These are phyloP conservation scores for Anadara kagoshimensis DNA, from an alignment of 1,140 invertebrate genomes.

Conservation along the genomic window DNA sequence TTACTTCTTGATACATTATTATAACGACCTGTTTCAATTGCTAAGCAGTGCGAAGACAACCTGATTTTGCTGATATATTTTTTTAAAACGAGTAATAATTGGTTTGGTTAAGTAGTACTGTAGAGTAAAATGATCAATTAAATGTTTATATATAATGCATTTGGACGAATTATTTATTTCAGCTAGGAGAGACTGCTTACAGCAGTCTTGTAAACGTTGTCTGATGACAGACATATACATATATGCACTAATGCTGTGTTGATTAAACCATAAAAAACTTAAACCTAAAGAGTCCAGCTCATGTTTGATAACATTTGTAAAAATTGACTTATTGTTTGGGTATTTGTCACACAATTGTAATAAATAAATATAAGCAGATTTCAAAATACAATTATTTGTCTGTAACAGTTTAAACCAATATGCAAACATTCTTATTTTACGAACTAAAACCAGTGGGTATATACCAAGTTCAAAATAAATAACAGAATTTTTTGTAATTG, in stretches of 20 bases:
- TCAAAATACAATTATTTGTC: constrained; percentile 8
- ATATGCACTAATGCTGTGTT: not conserved
- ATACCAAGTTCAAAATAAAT: constrained; percentile 18
- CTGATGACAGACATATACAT: not conserved
- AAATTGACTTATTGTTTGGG: not conserved
- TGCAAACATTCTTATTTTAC: constrained; percentile 9
- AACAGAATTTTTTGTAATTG: not conserved
- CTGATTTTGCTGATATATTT: constrained; percentile 2
- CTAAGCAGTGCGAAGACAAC: not conserved
- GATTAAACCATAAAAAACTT: not conserved
- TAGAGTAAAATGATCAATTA: not conserved
- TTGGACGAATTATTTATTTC: not conserved
- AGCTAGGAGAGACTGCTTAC: not conserved
- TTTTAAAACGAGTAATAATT: not conserved
- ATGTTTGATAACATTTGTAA: not conserved
- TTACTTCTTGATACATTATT: not conserved
- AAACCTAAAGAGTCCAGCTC: not conserved
- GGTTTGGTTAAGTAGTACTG: not conserved
- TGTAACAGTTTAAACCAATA: constrained; percentile 14
- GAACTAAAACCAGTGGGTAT: not conserved
- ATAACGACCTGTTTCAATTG: constrained; percentile 2
- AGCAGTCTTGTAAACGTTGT: not conserved
- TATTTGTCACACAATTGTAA: not conserved
- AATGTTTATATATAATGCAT: not conserved
- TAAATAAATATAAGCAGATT: constrained; percentile 4